Percentiles rank a stretch among this genome's conserved stretches.
These are phyloP conservation scores for Philaenus spumarius DNA, from an alignment of 1,140 invertebrate genomes.

Conservation along the genomic window DNA sequence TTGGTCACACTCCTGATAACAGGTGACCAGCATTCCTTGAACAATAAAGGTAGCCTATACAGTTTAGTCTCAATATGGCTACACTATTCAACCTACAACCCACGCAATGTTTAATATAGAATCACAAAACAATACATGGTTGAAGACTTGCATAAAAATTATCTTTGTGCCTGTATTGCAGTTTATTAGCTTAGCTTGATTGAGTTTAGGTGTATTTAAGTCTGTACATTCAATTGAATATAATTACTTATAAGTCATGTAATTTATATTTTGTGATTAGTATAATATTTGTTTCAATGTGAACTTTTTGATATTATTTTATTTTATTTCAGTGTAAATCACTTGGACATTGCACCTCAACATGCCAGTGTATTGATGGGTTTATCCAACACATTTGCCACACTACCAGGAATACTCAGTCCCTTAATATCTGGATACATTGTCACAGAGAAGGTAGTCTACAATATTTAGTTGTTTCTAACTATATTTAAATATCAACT, in stretches of 20 bases:
- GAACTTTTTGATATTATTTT: slow-evolving; percentile 69
- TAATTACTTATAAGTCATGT: slow-evolving; percentile 46
- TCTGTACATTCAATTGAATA: background rate
- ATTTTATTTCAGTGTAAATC: slow-evolving; percentile 62
- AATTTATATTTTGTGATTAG: slow-evolving; percentile 80
- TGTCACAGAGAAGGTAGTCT: slow-evolving; percentile 58
- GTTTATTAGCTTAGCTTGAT: background rate
- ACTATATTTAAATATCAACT: too few relatives aligned
- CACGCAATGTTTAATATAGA: too few relatives aligned
- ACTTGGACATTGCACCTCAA: slow-evolving; percentile 77
- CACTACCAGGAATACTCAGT: slow-evolving; percentile 80
- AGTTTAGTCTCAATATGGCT: too few relatives aligned
- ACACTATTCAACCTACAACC: too few relatives aligned
- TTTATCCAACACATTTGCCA: slow-evolving; percentile 78
- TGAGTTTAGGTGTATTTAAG: background rate
- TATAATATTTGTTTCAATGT: slow-evolving; percentile 81
- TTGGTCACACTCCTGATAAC: too few relatives aligned
- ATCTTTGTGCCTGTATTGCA: background rate
- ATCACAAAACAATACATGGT: too few relatives aligned
- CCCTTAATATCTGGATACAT: slow-evolving; percentile 71
- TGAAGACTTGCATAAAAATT: background rate
- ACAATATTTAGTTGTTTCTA: too few relatives aligned
- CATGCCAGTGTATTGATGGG: slow-evolving; percentile 79
- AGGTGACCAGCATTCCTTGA: too few relatives aligned
- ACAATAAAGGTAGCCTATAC: too few relatives aligned